These are phyloP conservation scores for Strigamia transsilvanica DNA, from an alignment of 2,888 invertebrate species.

Conservation along the genomic window DNA sequence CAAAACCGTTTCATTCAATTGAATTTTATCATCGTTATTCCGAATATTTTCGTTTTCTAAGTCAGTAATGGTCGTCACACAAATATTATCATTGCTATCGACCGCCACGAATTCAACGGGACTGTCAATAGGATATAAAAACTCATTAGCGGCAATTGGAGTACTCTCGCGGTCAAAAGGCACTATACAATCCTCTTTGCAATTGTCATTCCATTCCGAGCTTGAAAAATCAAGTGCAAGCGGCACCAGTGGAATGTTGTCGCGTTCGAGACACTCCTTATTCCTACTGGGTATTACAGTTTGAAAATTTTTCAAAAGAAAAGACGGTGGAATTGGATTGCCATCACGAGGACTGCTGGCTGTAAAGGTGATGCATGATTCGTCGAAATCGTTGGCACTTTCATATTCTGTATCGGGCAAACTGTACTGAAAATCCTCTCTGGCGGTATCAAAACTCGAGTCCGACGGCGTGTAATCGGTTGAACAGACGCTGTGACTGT, in stretches of 20 bases:
- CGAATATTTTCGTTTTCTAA: neutral
- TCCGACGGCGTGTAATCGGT: slow-evolving; percentile 51
- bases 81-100: neutral
- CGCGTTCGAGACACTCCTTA: neutral
- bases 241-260: neutral
- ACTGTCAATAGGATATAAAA: neutral
- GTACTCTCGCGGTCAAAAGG: slow-evolving; percentile 50
- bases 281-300: neutral
- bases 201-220: slow-evolving; percentile 19
- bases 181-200: neutral
- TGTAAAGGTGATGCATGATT: neutral
- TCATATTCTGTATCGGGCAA: slow-evolving; percentile 51
- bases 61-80: neutral
- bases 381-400: slow-evolving; percentile 50
- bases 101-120: neutral
- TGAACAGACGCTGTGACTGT: slow-evolving; percentile 44
- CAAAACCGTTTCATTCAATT: neutral
- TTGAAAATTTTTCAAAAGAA: neutral
- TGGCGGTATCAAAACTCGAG: slow-evolving; percentile 53
- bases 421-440: slow-evolving; percentile 33
- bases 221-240: neutral
- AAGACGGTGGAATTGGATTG: neutral
- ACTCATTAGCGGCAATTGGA: neutral
- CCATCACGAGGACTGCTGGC: neutral
- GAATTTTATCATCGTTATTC: neutral